phyloP scores from a whole-genome alignment of 2,113 vertebrate genomes.

The Tragelaphus buxtoni region DNA sequence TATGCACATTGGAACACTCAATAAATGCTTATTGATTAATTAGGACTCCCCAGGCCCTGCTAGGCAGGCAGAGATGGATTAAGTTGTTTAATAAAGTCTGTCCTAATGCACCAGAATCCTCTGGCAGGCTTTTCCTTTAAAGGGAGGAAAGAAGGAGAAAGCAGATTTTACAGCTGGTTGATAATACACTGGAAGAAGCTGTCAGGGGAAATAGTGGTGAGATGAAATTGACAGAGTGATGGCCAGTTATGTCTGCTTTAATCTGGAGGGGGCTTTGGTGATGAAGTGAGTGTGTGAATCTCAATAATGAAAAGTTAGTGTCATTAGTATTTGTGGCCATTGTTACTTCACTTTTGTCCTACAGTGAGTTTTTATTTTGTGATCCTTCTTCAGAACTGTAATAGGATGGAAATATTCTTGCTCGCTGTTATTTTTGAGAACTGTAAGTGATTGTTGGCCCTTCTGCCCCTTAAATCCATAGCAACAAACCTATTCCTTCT shows the following conservation, averaged over 20 bases:
- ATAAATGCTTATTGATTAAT: conserved; percentile 71
- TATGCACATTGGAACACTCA: conserved; percentile 41
- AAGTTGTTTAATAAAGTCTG: conserved; percentile 63
- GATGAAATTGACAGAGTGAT: conserved; percentile 21
- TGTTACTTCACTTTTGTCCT: conserved; percentile 17
- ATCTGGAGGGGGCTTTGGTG: conserved; percentile 33
- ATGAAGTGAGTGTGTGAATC: background rate
- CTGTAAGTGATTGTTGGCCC: conserved; percentile 53
- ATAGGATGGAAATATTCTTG: conserved; percentile 53
- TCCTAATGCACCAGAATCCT: conserved; percentile 43
- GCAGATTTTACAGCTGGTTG: conserved; percentile 41
- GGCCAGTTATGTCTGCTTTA: conserved; percentile 43
- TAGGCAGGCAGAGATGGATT: conserved; percentile 68
- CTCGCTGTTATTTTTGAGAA: conserved; percentile 51
- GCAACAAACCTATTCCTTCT: conserved; percentile 59
- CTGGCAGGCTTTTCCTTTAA: conserved; percentile 28
- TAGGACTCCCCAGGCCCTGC: conserved; percentile 49
- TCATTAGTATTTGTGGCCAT: conserved; percentile 21
- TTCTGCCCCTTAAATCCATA: conserved; percentile 64
- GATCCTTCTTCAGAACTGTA: conserved; percentile 1
- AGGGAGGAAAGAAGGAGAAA: background rate
- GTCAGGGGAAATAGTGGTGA: conserved; percentile 16
- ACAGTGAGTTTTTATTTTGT: background rate
- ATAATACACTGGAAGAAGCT: conserved; percentile 32
- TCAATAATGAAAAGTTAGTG: background rate